Conservation (phyloP, 2,113 vertebrate species). For the Suricata suricatta region DNA sequence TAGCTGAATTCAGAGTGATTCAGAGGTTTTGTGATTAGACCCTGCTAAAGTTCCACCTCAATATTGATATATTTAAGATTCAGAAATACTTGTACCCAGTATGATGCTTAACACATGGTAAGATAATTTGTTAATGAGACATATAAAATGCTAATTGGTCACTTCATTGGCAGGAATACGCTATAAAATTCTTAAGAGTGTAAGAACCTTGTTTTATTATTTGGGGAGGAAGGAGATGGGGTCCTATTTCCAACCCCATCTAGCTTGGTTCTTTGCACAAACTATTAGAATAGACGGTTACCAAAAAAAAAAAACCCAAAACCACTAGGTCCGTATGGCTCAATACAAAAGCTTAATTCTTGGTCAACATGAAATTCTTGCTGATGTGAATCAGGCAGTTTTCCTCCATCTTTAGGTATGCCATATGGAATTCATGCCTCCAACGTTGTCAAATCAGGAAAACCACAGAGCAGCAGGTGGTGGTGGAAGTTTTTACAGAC, state of each 20-base stretch:
- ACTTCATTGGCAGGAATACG: not conserved
- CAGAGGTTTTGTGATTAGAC: not conserved
- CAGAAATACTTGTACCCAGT: not conserved
- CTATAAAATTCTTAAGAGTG: not conserved
- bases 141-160: not conserved
- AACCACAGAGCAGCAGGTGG: too few relatives aligned
- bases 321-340: not conserved
- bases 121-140: not conserved
- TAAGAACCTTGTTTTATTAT: not conserved
- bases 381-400: too few relatives aligned
- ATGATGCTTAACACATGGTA: not conserved
- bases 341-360: not conserved
- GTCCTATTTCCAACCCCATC: not conserved
- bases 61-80: not conserved
- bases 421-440: rapidly evolving
- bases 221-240: not conserved
- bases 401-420: too few relatives aligned
- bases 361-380: not conserved
- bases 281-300: not conserved
- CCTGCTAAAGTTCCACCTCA: not conserved
- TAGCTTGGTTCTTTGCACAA: not conserved
- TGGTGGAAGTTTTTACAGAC: not conserved
- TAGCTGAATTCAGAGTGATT: not conserved
- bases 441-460: not conserved
- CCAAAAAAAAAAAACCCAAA: not conserved